phyloP scores from a whole-genome alignment of 2,113 vertebrate genomes.

The Esox niger region DNA sequence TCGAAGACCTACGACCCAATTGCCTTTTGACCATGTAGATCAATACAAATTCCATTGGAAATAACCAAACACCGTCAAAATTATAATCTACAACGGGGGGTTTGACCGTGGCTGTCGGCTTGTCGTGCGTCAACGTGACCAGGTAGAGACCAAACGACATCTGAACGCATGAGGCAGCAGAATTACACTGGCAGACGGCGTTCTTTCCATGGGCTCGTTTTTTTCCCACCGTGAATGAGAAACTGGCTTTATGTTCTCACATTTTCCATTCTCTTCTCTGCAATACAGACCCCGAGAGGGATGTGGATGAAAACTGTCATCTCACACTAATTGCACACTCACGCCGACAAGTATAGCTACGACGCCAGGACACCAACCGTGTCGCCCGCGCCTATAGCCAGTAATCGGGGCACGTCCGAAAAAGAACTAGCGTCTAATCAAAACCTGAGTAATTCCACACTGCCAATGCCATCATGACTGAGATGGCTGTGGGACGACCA shows the following conservation, averaged over 20 bases:
- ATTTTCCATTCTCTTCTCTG: neutral
- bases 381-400: neutral
- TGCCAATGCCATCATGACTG: conserved; percentile 4
- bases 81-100: no score
- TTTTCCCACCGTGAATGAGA: conserved; percentile 2
- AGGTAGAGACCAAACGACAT: no score
- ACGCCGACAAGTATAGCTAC: conserved; percentile 1
- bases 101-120: no score
- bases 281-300: neutral
- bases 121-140: no score
- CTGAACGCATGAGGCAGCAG: neutral
- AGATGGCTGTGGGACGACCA: conserved; percentile 30
- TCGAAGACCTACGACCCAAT: no score
- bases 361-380: conserved; percentile 30
- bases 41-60: no score
- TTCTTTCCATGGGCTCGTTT: conserved; percentile 31
- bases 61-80: no score
- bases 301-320: neutral
- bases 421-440: conserved; percentile 22
- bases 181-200: conserved; percentile 8
- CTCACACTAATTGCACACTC: neutral
- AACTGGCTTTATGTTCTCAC: neutral
- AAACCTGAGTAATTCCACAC: conserved; percentile 24
- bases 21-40: no score
- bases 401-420: no score